Percentiles rank a stretch among this genome's conserved stretches.
These are phyloP conservation scores for Coracias cyanogaster DNA, from an alignment of 2,797 vertebrate genomes.

Conservation along the genomic window DNA sequence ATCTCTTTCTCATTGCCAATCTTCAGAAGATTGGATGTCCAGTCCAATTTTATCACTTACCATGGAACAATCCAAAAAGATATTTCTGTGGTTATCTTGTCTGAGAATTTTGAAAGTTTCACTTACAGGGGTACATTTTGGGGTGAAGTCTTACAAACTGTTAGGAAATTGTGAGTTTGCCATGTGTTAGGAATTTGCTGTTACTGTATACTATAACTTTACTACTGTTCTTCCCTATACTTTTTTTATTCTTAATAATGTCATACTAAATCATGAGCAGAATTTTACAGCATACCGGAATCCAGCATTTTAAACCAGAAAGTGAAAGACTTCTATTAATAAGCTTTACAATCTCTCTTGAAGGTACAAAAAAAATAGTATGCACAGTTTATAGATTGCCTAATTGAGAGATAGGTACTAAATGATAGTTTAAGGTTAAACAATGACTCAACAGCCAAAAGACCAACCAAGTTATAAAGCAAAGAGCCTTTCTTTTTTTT, in stretches of 20 bases:
- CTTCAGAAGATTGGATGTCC: not conserved
- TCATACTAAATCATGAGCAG: not conserved
- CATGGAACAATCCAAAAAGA: not conserved
- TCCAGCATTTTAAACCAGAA: not conserved
- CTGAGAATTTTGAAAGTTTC: not conserved
- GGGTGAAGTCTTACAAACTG: not conserved
- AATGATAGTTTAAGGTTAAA: not conserved
- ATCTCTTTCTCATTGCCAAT: not conserved
- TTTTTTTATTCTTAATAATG: not conserved
- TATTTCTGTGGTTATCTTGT: not conserved
- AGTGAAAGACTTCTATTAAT: not conserved
- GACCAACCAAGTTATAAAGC: not conserved
- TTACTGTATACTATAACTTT: not conserved
- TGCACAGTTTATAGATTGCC: not conserved
- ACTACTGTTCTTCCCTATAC: not conserved
- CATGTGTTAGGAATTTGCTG: not conserved
- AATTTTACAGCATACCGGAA: not conserved
- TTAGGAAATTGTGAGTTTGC: not conserved
- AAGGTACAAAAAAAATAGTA: not conserved
- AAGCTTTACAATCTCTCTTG: not conserved
- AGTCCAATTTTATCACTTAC: not conserved
- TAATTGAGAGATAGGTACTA: not conserved
- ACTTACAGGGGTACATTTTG: not conserved
- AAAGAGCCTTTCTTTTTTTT: not conserved
- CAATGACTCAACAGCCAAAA: not conserved